Conservation (phyloP, 2,797 vertebrate genomes). For the Poecile montanus region DNA sequence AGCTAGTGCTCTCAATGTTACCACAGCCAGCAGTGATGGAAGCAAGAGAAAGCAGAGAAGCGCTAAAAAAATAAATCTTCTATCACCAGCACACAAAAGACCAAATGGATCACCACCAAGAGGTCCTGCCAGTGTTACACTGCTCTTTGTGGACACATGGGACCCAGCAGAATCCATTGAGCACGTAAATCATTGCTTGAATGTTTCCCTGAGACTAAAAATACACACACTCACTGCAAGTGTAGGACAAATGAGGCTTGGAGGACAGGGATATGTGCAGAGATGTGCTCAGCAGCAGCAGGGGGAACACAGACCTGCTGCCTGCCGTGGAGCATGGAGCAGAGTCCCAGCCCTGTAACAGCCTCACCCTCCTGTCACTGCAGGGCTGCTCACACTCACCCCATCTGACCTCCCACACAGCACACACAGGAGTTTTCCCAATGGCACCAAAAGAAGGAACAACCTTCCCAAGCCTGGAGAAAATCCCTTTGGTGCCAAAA, state of each 20-base stretch:
- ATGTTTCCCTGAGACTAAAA: not conserved
- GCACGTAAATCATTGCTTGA: not conserved
- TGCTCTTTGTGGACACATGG: not conserved
- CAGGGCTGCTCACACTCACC: not conserved
- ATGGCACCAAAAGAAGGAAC: not conserved
- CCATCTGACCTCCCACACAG: not conserved
- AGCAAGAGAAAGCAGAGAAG: not conserved
- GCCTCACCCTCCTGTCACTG: not conserved
- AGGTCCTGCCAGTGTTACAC: not conserved
- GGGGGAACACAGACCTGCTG: not conserved
- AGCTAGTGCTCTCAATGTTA: not conserved
- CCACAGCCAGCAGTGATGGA: not conserved
- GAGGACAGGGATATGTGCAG: not conserved
- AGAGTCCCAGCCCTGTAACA: not conserved
- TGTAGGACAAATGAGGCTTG: not conserved
- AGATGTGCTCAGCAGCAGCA: not conserved
- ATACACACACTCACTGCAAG: not conserved
- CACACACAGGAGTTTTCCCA: not conserved
- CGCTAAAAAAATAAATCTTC: not conserved
- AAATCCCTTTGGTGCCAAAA: not conserved
- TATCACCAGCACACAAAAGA: not conserved
- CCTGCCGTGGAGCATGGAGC: accelerated
- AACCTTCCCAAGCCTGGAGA: not conserved
- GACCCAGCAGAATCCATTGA: not conserved
- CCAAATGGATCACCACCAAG: not conserved